A percentile compares a stretch with the other conserved stretches of the same genome.
Conservation (phyloP, 2,888 invertebrate species). For the Drosophila fulvimacula region DNA sequence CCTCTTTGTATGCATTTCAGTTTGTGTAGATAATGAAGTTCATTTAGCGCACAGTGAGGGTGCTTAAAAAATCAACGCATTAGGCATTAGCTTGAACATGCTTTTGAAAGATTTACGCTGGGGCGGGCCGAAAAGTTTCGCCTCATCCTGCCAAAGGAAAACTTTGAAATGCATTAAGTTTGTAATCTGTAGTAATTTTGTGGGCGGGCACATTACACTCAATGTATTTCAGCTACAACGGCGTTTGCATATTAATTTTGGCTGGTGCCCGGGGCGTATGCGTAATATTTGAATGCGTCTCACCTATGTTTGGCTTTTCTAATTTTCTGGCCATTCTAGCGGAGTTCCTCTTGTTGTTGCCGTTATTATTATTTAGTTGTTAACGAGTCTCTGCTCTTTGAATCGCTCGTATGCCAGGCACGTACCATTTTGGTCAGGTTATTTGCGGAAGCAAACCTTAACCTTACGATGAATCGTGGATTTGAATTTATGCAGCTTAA, state of each 20-base stretch:
- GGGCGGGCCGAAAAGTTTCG: constrained; percentile 44
- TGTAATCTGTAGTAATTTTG: constrained; percentile 63
- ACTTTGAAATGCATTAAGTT: constrained; percentile 73
- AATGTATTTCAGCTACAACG: constrained; percentile 58
- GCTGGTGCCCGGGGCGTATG: constrained; percentile 38
- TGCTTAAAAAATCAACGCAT: constrained; percentile 52
- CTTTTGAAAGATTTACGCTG: constrained; percentile 59
- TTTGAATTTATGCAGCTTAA: constrained; percentile 10
- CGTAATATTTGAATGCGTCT: constrained; percentile 45
- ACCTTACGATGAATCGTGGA: constrained; percentile 27
- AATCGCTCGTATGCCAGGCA: constrained; percentile 44
- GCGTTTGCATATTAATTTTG: constrained; percentile 72
- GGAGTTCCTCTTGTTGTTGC: background rate
- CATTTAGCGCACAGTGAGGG: constrained; percentile 52
- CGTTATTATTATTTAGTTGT: constrained; percentile 53
- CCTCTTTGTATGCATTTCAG: constrained; percentile 53
- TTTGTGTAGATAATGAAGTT: constrained; percentile 69
- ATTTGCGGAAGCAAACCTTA: constrained; percentile 27
- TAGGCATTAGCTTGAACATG: constrained; percentile 56
- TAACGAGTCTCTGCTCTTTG: constrained; percentile 46
- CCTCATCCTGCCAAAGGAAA: constrained; percentile 34
- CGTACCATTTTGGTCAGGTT: constrained; percentile 36
- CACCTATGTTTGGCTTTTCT: constrained; percentile 39
- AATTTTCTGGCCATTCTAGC: constrained; percentile 25
- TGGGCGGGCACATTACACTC: constrained; percentile 53